A percentile compares a stretch with the other conserved stretches of the same genome.
These are phyloP conservation scores for Lamproptera curius DNA, from an alignment of 2,888 invertebrate species.

Conservation along the genomic window DNA sequence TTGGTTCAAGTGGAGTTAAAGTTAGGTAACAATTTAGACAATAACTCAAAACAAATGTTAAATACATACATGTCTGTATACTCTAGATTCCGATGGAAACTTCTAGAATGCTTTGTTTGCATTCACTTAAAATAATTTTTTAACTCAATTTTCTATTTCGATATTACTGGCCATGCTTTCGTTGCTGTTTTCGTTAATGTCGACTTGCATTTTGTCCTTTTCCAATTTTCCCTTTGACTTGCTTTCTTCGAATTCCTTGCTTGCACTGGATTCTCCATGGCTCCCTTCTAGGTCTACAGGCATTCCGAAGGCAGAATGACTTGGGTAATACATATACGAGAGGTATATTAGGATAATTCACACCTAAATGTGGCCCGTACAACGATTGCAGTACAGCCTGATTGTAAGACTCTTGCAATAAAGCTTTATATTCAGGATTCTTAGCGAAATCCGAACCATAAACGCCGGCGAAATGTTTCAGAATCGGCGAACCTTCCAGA, in stretches of 20 bases:
- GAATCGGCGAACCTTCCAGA: slow-evolving; percentile 63
- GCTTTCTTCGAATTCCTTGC: slow-evolving; percentile 39
- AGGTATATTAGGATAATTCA: slow-evolving; percentile 64
- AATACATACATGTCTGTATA: too few relatives aligned
- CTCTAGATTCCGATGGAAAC: too few relatives aligned
- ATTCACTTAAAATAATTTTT: background rate
- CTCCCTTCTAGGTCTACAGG: slow-evolving; percentile 55
- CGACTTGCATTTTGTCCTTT: slow-evolving; percentile 47
- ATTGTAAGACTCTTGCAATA: slow-evolving; percentile 71
- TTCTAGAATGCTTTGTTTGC: too few relatives aligned
- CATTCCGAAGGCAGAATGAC: slow-evolving; percentile 61
- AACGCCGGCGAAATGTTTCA: slow-evolving; percentile 72
- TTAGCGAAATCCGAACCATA: slow-evolving; percentile 72
- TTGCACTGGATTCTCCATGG: slow-evolving; percentile 45
- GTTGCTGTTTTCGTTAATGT: slow-evolving; percentile 65
- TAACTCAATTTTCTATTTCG: slow-evolving; percentile 65
- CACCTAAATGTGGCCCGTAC: slow-evolving; percentile 68
- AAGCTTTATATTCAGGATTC: slow-evolving; percentile 68
- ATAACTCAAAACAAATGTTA: too few relatives aligned
- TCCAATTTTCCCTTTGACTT: slow-evolving; percentile 48
- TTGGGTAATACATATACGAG: slow-evolving; percentile 72
- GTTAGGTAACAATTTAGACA: too few relatives aligned
- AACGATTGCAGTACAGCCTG: slow-evolving; percentile 70
- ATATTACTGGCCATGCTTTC: slow-evolving; percentile 75
- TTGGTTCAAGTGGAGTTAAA: too few relatives aligned